These are phyloP conservation scores for Labeo rohita DNA, from an alignment of 2,113 vertebrate genomes.

Conservation along the genomic window DNA sequence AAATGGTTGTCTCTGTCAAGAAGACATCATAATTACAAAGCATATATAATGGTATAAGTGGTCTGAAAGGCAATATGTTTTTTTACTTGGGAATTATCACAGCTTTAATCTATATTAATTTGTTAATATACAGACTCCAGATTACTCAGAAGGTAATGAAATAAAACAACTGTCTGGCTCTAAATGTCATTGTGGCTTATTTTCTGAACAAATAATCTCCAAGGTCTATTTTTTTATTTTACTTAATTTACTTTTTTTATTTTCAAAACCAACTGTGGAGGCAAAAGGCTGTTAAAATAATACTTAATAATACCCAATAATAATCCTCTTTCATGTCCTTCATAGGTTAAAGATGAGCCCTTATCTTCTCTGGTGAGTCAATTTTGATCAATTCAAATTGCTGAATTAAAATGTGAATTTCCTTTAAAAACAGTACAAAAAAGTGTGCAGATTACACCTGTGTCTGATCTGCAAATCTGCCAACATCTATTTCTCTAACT, in stretches of 20 bases:
- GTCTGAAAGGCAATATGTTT: too few relatives aligned
- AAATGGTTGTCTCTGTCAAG: not conserved
- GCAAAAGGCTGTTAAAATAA: not conserved
- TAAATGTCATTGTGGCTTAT: not conserved
- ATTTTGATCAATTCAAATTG: not conserved
- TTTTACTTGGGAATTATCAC: not conserved
- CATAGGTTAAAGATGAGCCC: constrained; percentile 3
- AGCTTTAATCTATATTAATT: not conserved
- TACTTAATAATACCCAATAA: not conserved
- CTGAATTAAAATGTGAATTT: not conserved
- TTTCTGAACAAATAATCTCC: not conserved
- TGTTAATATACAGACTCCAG: not conserved
- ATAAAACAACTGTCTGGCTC: not conserved
- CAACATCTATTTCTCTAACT: not conserved
- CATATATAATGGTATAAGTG: not conserved
- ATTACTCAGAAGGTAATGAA: not conserved
- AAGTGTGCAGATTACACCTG: too few relatives aligned
- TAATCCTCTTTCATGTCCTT: not conserved
- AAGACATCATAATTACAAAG: not conserved
- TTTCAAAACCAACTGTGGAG: not conserved
- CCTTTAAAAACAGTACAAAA: not conserved
- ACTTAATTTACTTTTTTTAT: too few relatives aligned
- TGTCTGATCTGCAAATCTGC: not conserved
- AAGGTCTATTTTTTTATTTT: not conserved
- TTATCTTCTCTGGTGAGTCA: constrained; percentile 9